Percentiles rank a stretch among this genome's conserved stretches.
These are phyloP conservation scores for Arctopsyche grandis DNA, from an alignment of 1,140 invertebrate species.

Conservation along the genomic window DNA sequence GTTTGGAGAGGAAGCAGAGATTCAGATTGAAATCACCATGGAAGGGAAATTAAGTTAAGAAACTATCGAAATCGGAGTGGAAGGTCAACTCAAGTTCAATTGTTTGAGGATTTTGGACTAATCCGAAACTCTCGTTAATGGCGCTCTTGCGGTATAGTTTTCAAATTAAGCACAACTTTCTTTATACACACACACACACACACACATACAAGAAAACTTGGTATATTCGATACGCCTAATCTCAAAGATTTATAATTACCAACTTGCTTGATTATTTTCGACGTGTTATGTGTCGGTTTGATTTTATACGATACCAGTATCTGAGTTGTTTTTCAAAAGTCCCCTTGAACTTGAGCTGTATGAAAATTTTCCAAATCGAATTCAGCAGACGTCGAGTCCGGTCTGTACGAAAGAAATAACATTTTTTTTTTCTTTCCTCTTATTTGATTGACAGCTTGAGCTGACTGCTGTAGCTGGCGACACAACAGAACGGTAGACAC, in stretches of 20 bases:
- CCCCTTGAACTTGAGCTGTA: no score
- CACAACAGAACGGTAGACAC: constrained; percentile 15
- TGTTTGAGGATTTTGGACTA: constrained; percentile 25
- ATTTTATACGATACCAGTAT: no score
- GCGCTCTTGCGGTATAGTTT: constrained; percentile 25
- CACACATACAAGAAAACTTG: neutral
- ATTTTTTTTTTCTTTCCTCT: no score
- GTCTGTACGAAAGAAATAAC: no score
- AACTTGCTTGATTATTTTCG: no score
- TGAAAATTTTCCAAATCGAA: no score
- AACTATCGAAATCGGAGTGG: constrained; percentile 18
- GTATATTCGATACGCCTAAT: neutral
- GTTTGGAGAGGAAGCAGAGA: neutral
- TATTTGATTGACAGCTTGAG: neutral
- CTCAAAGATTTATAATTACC: no score
- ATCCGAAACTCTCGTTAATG: constrained; percentile 27
- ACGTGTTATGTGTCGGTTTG: no score
- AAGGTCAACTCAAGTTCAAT: constrained; percentile 24
- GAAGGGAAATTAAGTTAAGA: constrained; percentile 27
- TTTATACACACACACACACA: neutral
- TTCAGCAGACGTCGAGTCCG: no score
- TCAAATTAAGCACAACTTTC: constrained; percentile 28
- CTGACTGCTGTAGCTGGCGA: neutral
- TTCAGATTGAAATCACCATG: constrained; percentile 7
- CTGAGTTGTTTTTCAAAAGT: no score